Base-by-base conservation (phyloP, 2,113 vertebrate species). In the Ceyx margarethae region DNA sequence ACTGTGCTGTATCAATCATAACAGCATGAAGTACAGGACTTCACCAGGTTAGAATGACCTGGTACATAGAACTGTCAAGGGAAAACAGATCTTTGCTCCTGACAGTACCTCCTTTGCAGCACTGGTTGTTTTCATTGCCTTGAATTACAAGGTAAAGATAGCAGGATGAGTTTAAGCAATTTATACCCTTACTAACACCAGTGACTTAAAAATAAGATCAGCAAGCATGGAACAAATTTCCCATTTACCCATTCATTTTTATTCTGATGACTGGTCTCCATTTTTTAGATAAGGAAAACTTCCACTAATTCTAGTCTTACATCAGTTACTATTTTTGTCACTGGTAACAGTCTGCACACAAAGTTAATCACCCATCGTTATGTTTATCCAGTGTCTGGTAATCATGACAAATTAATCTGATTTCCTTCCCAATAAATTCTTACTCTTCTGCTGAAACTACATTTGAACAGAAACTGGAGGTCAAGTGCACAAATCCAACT, bases 211-310 rank as follows among this genome's bases (percentile, higher is more conserved):
- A 42, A 65, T 45, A 62, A 92, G 76, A 82, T 82, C 50, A 45
- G 10, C 21, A 66, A 83, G n/a, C 20, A 76, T 22, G 20, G 45
- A 69, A 85, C 12, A 87, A 84, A 66, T 90, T 78, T 87, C 28
- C 21, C 10, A 29, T 71, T 78, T 84, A 64, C 60, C 15, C 9
- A 16, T 26, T 62, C 46, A 20, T 60, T 83, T 83, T 81, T 46
- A 71, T 10, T 43, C 13, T 22, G 11, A 67, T 78, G 31, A 86
- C 43, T 64, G 31, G 26, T 53, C 5, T 53, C 50, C 2, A 67
- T 62, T 82, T 94, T 93, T 77, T 45, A 37, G 33, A 37, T 29
- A 91, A 77, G 33, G 20, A 65, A 87, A 85, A 82, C n/a, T 85
- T 89, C 7, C 28, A 35, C 42, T 76, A 87, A 87, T 90, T 54